Conservation (phyloP, 1,140 invertebrate genomes). For the Drosophila persimilis region DNA sequence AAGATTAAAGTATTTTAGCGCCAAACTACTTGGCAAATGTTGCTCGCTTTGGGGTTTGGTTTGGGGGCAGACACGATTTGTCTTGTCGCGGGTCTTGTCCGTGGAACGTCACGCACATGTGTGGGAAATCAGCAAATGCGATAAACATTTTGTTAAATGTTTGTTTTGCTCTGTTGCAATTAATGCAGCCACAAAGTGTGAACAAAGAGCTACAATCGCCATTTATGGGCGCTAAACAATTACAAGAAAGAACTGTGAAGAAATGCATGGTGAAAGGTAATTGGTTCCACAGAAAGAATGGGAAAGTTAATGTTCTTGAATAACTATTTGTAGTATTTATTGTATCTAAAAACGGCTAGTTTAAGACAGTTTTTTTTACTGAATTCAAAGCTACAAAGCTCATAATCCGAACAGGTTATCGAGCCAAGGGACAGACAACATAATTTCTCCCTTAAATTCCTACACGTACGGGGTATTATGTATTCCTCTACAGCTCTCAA, state of each 20-base stretch:
- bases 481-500: background rate
- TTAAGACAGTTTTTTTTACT: no score
- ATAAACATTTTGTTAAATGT: slow-evolving; percentile 58
- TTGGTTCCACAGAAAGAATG: no score
- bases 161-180: slow-evolving; percentile 54
- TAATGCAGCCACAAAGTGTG: slow-evolving; percentile 55
- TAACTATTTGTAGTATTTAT: no score
- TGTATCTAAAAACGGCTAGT: no score
- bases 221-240: no score
- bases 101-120: slow-evolving; percentile 15
- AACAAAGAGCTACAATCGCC: no score
- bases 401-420: no score
- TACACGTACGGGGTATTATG: background rate
- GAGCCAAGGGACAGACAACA: no score
- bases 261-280: background rate
- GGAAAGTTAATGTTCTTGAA: no score
- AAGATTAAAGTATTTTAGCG: slow-evolving; percentile 27
- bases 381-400: no score
- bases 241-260: background rate
- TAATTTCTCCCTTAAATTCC: slow-evolving; percentile 2
- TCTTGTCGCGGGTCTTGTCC: slow-evolving; percentile 12
- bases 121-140: slow-evolving; percentile 37
- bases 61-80: slow-evolving; percentile 26
- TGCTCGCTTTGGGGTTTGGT: background rate
- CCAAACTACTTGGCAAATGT: slow-evolving; percentile 12